Percentiles rank a stretch among this genome's conserved stretches.
These are phyloP conservation scores for Pissodes strobi DNA, from an alignment of 1,140 invertebrate genomes.

Conservation along the genomic window DNA sequence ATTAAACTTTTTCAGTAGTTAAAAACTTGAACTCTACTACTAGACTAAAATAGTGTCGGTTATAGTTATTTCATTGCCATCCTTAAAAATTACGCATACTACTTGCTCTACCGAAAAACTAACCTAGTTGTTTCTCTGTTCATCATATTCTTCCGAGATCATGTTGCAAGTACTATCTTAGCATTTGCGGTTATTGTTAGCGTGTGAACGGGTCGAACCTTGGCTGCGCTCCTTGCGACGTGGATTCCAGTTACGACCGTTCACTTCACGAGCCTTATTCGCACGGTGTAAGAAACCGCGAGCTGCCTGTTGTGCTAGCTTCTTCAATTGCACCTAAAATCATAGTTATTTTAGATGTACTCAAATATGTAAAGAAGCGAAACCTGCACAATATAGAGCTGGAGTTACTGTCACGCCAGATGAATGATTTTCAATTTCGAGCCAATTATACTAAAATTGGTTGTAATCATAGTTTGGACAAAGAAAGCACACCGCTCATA, in stretches of 20 bases:
- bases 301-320: constrained; percentile 61
- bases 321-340: constrained; percentile 59
- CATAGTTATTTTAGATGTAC: too few species aligned
- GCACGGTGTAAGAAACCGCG: constrained; percentile 64
- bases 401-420: too few species aligned
- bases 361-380: too few species aligned
- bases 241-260: constrained; percentile 65
- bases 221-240: constrained; percentile 67
- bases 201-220: constrained; percentile 63
- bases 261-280: constrained; percentile 70
- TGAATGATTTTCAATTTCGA: too few species aligned
- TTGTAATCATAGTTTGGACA: too few species aligned
- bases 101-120: not conserved
- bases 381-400: too few species aligned
- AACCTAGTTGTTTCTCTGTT: not conserved
- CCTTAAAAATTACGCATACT: not conserved
- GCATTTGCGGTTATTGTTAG: constrained; percentile 77
- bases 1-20: not conserved
- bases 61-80: too few species aligned
- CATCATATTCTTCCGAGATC: constrained; percentile 6
- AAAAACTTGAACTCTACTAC: not conserved
- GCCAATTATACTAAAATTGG: too few species aligned
- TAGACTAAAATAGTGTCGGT: not conserved
- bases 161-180: constrained; percentile 45
- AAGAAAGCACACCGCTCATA: too few species aligned